Conservation (phyloP, 2,888 invertebrate genomes). For the Caenorhabditis angaria region DNA sequence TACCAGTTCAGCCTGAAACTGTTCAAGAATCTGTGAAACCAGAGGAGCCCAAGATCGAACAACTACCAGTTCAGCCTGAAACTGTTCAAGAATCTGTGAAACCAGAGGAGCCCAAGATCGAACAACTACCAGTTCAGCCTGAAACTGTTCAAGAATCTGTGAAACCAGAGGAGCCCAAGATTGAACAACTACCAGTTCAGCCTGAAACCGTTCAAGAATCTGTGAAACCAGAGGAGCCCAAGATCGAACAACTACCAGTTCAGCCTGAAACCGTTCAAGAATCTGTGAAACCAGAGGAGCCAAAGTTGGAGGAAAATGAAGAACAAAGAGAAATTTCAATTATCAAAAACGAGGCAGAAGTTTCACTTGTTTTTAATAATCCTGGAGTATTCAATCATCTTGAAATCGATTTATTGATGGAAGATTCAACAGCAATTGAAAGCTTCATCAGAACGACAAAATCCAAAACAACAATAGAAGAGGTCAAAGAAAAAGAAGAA, state of each 20-base stretch:
- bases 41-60: constrained; percentile 5
- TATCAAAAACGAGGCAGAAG: too few species aligned
- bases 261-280: constrained; percentile 9
- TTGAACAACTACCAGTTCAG: constrained; percentile 11
- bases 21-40: constrained; percentile 12
- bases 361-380: neutral
- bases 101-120: neutral
- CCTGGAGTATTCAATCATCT: neutral
- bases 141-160: neutral
- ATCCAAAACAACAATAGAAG: constrained; percentile 6
- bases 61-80: constrained; percentile 13
- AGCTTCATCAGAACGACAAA: neutral
- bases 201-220: neutral
- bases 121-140: neutral
- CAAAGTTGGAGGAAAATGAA: constrained; percentile 2
- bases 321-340: too few species aligned
- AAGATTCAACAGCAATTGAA: neutral
- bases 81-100: neutral
- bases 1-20: constrained; percentile 6
- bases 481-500: too few species aligned
- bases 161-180: neutral
- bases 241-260: constrained; percentile 6
- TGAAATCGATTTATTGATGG: neutral
- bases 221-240: constrained; percentile 3
- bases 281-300: constrained; percentile 14